Percentiles rank a stretch among this genome's conserved stretches.
Evolutionary conservation across 30 jellyfish, hydroid and myxozoan genomes (phyloP).

Genomic region (Aurelia aurita): DNA sequence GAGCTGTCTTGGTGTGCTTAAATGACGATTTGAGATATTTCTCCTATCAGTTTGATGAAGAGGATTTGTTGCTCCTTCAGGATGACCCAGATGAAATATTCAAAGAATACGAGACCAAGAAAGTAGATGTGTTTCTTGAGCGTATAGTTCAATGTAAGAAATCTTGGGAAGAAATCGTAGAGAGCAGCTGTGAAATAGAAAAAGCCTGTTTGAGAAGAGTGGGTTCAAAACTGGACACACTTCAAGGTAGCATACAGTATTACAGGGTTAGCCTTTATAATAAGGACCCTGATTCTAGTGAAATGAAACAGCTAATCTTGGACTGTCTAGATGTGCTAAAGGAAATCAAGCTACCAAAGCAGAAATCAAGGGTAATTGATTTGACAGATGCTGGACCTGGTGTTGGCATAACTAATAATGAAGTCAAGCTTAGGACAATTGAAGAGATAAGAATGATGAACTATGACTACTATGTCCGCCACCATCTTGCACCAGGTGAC

Average conservation of each 20-base stretch:
- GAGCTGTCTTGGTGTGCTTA: too few relatives aligned
- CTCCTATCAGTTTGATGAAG: too few relatives aligned
- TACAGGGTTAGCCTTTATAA: neutral
- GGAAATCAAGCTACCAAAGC: neutral
- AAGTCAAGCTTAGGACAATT: neutral
- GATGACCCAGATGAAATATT: too few relatives aligned
- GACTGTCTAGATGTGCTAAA: neutral
- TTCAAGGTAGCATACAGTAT: neutral
- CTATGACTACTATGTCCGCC: constrained; percentile 15
- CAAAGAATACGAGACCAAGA: too few relatives aligned
- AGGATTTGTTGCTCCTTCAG: too few relatives aligned
- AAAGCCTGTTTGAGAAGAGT: neutral
- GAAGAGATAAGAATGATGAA: neutral
- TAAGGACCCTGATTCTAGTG: neutral
- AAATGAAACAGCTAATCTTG: neutral
- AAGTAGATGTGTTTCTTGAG: too few relatives aligned
- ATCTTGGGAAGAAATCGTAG: too few relatives aligned
- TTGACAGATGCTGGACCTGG: neutral
- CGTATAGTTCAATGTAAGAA: too few relatives aligned
- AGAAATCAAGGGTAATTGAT: neutral
- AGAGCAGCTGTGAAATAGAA: neutral
- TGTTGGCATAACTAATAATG: neutral
- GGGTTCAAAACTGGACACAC: neutral
- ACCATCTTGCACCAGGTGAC: constrained; percentile 46
- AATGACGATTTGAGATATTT: too few relatives aligned